A percentile compares a stretch with the other conserved stretches of the same genome.
phyloP scores from a whole-genome alignment of 2,797 vertebrate species.

The Bovichtus variegatus region DNA sequence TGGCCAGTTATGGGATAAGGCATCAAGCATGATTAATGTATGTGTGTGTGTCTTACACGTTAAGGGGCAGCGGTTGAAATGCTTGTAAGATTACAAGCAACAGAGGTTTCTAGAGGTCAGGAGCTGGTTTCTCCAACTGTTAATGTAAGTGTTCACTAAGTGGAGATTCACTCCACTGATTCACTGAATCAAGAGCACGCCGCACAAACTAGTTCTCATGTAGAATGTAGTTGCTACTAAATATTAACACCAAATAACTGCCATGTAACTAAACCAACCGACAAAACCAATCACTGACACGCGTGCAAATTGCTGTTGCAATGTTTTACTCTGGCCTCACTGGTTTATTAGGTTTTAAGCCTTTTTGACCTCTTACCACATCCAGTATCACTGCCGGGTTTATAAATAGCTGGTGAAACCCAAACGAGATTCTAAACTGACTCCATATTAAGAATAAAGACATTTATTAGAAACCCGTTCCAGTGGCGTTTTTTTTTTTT shows the following conservation, averaged over 20 bases:
- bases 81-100: not conserved
- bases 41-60: conserved; percentile 11
- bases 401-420: not conserved
- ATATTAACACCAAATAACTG: not conserved
- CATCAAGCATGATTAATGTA: conserved; percentile 18
- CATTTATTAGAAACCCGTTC: too few species aligned
- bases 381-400: too few species aligned
- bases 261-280: not conserved
- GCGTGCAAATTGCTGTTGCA: too few species aligned
- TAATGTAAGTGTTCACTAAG: not conserved
- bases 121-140: not conserved
- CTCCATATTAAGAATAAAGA: not conserved
- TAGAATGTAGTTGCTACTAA: not conserved
- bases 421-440: not conserved
- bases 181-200: not conserved
- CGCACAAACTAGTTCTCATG: not conserved
- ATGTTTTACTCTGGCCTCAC: too few species aligned
- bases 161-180: not conserved
- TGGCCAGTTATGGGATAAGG: conserved; percentile 26
- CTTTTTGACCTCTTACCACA: too few species aligned
- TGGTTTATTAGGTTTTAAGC: not conserved
- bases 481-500: too few species aligned
- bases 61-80: not conserved
- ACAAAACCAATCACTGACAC: not conserved
- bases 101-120: not conserved